A percentile compares a stretch with the other conserved stretches of the same genome.
These are phyloP conservation scores for Nestor notabilis DNA, from an alignment of 2,113 vertebrate genomes.

Conservation along the genomic window DNA sequence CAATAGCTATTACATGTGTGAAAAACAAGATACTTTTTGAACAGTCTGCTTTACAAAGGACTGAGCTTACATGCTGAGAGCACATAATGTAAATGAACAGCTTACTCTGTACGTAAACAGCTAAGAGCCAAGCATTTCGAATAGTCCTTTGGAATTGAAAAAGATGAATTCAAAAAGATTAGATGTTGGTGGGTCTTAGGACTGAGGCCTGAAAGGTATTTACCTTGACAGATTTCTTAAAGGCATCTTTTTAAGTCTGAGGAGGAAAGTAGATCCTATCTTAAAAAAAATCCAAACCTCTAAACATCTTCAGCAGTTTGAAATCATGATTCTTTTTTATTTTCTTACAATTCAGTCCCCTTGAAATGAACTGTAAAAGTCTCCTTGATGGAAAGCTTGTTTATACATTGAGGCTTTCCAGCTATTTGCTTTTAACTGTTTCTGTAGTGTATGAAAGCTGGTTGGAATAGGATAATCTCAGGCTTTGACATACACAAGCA, in stretches of 20 bases:
- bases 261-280: not conserved
- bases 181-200: not conserved
- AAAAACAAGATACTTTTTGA: conserved; percentile 17
- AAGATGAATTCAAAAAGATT: not conserved
- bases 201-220: not conserved
- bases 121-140: conserved; percentile 8
- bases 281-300: not conserved
- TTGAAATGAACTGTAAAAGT: conserved; percentile 3
- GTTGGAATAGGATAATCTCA: conserved; percentile 38
- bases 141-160: not conserved
- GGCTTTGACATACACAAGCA: conserved; percentile 26
- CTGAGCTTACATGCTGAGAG: not conserved
- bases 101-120: conserved; percentile 39
- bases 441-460: not conserved
- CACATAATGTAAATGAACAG: conserved; percentile 10
- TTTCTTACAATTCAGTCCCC: not conserved
- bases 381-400: conserved; percentile 8
- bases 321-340: not conserved
- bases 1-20: not conserved
- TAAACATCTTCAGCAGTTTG: not conserved
- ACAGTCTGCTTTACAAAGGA: not conserved
- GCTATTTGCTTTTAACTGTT: conserved; percentile 32
- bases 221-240: not conserved
- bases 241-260: not conserved
- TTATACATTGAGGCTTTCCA: not conserved